Conservation (phyloP, 2,113 vertebrate genomes). For the Grantiella picta region DNA sequence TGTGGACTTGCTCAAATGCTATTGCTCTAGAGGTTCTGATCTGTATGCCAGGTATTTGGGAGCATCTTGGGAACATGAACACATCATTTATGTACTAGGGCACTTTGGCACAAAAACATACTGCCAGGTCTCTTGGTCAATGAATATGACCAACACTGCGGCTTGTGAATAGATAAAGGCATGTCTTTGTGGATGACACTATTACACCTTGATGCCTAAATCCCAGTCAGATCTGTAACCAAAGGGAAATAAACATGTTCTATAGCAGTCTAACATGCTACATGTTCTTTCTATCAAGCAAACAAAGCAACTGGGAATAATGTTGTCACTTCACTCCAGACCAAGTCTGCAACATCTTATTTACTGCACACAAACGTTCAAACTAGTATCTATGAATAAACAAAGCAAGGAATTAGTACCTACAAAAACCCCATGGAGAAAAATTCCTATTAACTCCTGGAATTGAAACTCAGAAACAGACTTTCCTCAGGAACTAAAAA, state of each 20-base stretch:
- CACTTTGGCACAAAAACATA: background rate
- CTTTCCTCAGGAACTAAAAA: background rate
- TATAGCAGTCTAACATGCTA: background rate
- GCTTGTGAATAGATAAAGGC: background rate
- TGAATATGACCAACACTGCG: background rate
- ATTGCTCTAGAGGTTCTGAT: background rate
- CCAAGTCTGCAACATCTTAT: background rate
- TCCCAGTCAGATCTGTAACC: background rate
- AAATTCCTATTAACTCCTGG: background rate
- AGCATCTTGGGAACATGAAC: background rate
- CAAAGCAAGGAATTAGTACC: background rate
- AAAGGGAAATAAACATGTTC: background rate
- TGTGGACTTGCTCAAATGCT: background rate
- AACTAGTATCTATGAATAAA: background rate
- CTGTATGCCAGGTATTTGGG: background rate
- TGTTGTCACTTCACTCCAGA: background rate
- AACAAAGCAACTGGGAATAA: background rate
- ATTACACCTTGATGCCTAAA: background rate
- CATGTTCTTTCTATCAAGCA: background rate
- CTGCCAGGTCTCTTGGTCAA: background rate
- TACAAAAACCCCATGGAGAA: background rate
- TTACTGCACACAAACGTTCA: background rate
- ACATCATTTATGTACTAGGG: background rate
- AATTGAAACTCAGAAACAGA: background rate
- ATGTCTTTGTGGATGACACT: background rate